A percentile compares a stretch with the other conserved stretches of the same genome.
phyloP scores from a whole-genome alignment of 2,113 vertebrate genomes.

The Hylia prasina region DNA sequence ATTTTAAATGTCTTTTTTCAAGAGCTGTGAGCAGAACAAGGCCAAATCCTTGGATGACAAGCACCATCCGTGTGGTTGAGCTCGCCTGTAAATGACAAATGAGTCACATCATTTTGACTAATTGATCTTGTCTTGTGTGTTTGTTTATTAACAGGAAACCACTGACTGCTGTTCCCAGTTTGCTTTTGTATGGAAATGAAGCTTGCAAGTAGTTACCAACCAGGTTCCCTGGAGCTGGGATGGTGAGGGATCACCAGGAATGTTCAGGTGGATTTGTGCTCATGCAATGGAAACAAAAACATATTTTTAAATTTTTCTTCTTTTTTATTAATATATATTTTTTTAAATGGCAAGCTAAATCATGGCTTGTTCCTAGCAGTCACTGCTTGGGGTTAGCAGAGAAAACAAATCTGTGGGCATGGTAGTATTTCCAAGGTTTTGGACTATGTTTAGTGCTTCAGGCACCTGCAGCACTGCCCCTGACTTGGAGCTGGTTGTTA shows the following conservation, averaged over 20 bases:
- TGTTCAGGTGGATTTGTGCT: neutral
- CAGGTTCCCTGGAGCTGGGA: neutral
- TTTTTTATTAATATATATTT: neutral
- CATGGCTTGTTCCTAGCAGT: neutral
- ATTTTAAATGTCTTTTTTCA: neutral
- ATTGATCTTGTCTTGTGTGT: conserved; percentile 27
- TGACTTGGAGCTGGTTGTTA: neutral
- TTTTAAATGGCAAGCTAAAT: neutral
- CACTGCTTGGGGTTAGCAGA: neutral
- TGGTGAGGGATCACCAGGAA: neutral
- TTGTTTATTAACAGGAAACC: conserved; percentile 46
- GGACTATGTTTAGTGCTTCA: neutral
- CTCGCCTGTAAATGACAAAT: neutral
- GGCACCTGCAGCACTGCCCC: neutral
- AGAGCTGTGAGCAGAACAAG: conserved; percentile 9
- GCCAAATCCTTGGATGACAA: neutral
- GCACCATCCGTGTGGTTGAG: neutral
- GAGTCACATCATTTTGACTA: conserved; percentile 44
- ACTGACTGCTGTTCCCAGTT: neutral
- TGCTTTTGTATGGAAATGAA: neutral
- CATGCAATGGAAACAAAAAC: neutral
- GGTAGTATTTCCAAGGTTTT: neutral
- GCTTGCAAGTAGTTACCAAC: neutral
- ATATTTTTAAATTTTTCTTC: neutral
- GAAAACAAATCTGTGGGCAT: neutral